Evolutionary conservation across 1,140 invertebrate genomes (phyloP).

Genomic region (Heliconius hermathena): DNA sequence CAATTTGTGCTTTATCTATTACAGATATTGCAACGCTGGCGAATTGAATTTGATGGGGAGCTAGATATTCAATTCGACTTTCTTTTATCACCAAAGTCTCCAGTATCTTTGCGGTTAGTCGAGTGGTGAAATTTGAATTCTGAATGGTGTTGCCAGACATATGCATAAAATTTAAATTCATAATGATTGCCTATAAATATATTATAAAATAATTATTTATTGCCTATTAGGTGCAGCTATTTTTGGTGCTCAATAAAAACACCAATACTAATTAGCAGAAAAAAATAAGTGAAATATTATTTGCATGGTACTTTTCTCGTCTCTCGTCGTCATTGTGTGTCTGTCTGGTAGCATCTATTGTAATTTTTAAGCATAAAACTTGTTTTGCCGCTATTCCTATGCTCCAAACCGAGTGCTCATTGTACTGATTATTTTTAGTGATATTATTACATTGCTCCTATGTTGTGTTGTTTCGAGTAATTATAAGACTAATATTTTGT

Average conservation of each 20-base stretch:
- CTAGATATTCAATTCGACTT: conserved; percentile 90
- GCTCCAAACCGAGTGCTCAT: conserved; percentile 31
- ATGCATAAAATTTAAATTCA: not conserved
- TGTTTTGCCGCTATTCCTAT: conserved; percentile 17
- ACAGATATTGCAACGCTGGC: conserved; percentile 87
- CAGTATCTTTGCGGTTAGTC: conserved; percentile 85
- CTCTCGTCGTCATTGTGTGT: not conserved
- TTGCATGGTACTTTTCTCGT: not conserved
- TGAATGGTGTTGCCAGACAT: not conserved
- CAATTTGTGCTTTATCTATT: conserved; percentile 16
- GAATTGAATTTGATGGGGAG: conserved; percentile 85
- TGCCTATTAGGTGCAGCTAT: not conserved
- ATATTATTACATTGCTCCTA: conserved; percentile 38
- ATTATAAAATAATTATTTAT: not conserved
- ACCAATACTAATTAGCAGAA: no score
- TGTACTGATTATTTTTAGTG: conserved; percentile 42
- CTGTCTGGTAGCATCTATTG: conserved; percentile 19
- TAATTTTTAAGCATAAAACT: conserved; percentile 18
- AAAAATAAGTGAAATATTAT: not conserved
- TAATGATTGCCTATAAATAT: no score
- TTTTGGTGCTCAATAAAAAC: no score
- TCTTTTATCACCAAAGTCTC: conserved; percentile 87
- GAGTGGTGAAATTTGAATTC: conserved; percentile 57
- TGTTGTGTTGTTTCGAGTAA: conserved; percentile 39
- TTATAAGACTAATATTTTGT: conserved; percentile 22